Conservation (phyloP, 2,113 vertebrate genomes). For the Tachycineta bicolor region DNA sequence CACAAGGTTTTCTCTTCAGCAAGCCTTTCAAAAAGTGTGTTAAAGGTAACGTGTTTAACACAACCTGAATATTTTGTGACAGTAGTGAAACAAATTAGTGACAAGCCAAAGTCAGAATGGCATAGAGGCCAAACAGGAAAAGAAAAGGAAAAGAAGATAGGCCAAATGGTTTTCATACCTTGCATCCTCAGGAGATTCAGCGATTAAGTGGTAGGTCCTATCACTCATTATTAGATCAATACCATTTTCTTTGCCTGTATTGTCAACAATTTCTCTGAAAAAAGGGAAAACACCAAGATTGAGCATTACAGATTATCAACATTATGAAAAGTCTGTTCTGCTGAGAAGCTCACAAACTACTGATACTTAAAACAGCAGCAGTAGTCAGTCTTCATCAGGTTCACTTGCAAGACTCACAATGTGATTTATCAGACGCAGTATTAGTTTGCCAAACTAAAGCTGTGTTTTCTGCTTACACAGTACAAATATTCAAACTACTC, state of each 20-base stretch:
- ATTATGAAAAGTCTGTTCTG: not conserved
- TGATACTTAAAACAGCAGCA: not conserved
- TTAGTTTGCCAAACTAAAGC: not conserved
- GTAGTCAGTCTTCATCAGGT: not conserved
- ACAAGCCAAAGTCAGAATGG: not conserved
- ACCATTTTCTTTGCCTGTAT: conserved; percentile 93
- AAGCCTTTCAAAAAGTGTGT: not conserved
- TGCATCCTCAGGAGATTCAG: conserved; percentile 93
- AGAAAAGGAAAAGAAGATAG: rapidly evolving
- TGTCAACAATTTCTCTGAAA: conserved; percentile 91
- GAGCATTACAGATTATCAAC: not conserved
- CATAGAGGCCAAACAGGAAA: not conserved
- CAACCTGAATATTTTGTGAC: not conserved
- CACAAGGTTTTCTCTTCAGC: not conserved
- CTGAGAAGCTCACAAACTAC: not conserved
- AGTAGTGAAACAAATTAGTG: not conserved
- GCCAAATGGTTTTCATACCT: conserved; percentile 74
- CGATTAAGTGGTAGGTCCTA: conserved; percentile 93
- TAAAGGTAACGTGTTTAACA: not conserved
- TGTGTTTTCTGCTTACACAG: not conserved
- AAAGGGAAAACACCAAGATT: not conserved
- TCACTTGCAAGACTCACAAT: not conserved
- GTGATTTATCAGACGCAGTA: not conserved
- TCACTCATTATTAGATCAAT: conserved; percentile 91
- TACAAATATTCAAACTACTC: not conserved